These are phyloP conservation scores for Ichneumoninae sp. DNA, from an alignment of 2,888 invertebrate species.

Conservation along the genomic window DNA sequence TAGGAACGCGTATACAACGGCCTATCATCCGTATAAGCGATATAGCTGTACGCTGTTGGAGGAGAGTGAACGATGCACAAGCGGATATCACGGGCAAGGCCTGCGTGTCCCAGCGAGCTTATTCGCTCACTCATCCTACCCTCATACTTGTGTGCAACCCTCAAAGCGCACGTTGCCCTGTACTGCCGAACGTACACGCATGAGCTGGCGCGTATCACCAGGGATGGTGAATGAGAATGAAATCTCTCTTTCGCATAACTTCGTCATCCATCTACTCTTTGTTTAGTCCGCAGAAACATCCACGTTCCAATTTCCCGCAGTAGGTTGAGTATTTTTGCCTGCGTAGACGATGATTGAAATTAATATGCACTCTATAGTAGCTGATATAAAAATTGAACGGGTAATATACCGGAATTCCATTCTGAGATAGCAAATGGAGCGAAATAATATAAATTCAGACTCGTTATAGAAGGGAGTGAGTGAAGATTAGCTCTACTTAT, in stretches of 20 bases:
- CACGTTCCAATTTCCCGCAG: background rate
- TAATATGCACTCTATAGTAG: background rate
- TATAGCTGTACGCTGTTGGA: constrained; percentile 44
- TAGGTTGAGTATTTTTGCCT: background rate
- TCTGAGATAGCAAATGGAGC: background rate
- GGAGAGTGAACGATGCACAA: constrained; percentile 40
- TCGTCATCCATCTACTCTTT: background rate
- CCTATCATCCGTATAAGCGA: constrained; percentile 42
- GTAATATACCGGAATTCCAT: background rate
- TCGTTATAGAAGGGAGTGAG: background rate
- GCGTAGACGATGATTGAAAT: background rate
- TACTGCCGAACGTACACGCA: constrained; percentile 33
- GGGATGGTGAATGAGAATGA: constrained; percentile 18
- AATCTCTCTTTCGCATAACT: constrained; percentile 29
- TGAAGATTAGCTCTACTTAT: background rate
- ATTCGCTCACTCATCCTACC: constrained; percentile 27
- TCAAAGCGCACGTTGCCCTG: constrained; percentile 35
- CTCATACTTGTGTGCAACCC: constrained; percentile 38
- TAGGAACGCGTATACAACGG: constrained; percentile 32
- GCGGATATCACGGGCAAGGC: constrained; percentile 46
- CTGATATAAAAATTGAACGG: background rate
- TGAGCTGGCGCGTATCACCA: constrained; percentile 60
- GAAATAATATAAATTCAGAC: background rate
- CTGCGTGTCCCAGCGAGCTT: constrained; percentile 38
- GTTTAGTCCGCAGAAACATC: background rate